phyloP scores from a whole-genome alignment of 2,888 invertebrate species.

The Lepidochitona cinerea region DNA sequence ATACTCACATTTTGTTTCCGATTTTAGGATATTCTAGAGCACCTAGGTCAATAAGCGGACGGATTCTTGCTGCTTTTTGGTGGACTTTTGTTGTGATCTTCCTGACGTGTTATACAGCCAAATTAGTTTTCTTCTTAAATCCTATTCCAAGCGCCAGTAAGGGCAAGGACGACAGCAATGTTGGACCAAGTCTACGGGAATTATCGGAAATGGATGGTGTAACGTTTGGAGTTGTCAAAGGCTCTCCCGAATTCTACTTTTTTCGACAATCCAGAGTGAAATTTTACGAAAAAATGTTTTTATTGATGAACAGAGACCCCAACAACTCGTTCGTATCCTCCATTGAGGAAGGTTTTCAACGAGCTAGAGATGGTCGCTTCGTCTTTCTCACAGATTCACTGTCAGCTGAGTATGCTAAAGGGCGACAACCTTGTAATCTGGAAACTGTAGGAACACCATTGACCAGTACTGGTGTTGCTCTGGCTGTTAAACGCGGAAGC shows the following conservation, averaged over 20 bases:
- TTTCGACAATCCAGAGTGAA: not conserved
- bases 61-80: constrained; percentile 51
- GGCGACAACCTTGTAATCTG: constrained; percentile 51
- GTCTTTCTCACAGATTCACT: constrained; percentile 56
- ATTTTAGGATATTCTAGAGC: constrained; percentile 31
- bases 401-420: constrained; percentile 46
- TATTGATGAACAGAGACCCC: not conserved
- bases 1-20: no score
- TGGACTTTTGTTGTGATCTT: constrained; percentile 56
- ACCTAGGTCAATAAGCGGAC: constrained; percentile 52
- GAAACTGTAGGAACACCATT: constrained; percentile 38
- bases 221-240: constrained; percentile 29
- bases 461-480: constrained; percentile 34
- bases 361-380: constrained; percentile 34
- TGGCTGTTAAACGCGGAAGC: constrained; percentile 38
- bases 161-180: constrained; percentile 18
- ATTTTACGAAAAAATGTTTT: not conserved
- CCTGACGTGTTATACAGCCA: constrained; percentile 51
- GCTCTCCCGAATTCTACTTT: not conserved
- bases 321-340: constrained; percentile 5
- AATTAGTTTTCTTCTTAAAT: constrained; percentile 49
- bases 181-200: constrained; percentile 36
- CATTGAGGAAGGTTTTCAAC: constrained; percentile 37
- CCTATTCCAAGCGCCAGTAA: constrained; percentile 13
- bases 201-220: constrained; percentile 39